Percentiles rank a stretch among this genome's conserved stretches.
Conservation (phyloP, 2,797 vertebrate genomes). For the Gymnodraco acuticeps region DNA sequence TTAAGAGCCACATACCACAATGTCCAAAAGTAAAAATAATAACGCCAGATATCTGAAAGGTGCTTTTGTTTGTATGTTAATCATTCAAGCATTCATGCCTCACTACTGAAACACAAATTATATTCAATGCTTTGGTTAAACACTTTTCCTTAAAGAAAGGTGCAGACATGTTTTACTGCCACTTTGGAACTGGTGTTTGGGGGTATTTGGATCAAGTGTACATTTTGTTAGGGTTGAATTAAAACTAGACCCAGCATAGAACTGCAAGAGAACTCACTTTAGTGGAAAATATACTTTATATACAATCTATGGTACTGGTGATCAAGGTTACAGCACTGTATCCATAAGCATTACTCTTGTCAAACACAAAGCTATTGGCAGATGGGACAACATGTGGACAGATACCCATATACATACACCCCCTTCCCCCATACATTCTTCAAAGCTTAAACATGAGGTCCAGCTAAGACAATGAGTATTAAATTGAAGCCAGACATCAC, state of each 20-base stretch:
- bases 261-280: no score
- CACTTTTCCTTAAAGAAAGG: neutral
- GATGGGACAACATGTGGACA: constrained; percentile 21
- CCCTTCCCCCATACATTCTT: constrained; percentile 27
- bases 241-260: no score
- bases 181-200: neutral
- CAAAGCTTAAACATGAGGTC: constrained; percentile 54
- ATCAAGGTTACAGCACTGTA: neutral
- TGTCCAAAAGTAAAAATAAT: no score
- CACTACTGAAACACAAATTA: neutral
- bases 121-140: neutral
- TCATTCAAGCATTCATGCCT: neutral
- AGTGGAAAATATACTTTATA: no score
- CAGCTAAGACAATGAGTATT: constrained; percentile 43
- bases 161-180: neutral
- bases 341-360: neutral
- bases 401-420: constrained; percentile 2
- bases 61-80: neutral
- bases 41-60: no score
- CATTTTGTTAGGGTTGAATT: neutral
- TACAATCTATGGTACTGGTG: no score
- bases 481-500: constrained; percentile 62
- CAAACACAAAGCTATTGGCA: constrained; percentile 4
- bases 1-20: no score
- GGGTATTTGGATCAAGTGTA: neutral